Evolutionary conservation across 92 coral and sea anemone species (phyloP).

Genomic region (Actinernus sp.): DNA sequence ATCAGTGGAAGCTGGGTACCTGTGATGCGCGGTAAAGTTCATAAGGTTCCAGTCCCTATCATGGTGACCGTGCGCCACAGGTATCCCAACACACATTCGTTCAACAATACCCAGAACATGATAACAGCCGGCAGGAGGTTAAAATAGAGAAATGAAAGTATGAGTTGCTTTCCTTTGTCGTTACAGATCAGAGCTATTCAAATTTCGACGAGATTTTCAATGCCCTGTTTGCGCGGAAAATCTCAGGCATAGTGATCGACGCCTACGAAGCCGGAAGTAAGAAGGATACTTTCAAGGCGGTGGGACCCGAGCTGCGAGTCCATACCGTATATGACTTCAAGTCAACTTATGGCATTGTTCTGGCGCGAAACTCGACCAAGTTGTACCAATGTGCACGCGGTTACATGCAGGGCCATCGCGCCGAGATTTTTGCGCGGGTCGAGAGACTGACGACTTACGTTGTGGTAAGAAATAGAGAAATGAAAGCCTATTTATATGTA

Average conservation of each 20-base stretch:
- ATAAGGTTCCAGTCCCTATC: too few species aligned
- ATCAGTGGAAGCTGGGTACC: too few species aligned
- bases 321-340: conserved; percentile 68
- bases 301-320: conserved; percentile 26
- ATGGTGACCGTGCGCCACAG: too few species aligned
- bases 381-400: conserved; percentile 65
- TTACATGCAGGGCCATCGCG: conserved; percentile 69
- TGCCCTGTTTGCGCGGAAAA: conserved; percentile 52
- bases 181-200: conserved; percentile 53
- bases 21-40: too few species aligned
- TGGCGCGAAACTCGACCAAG: conserved; percentile 76
- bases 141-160: too few species aligned
- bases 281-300: conserved; percentile 42
- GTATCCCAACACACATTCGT: too few species aligned
- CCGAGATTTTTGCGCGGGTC: conserved; percentile 63
- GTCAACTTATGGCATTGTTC: conserved; percentile 80
- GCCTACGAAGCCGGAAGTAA: conserved; percentile 76
- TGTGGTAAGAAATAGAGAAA: too few species aligned
- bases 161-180: too few species aligned
- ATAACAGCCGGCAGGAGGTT: too few species aligned
- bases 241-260: conserved; percentile 82
- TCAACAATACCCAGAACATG: too few species aligned
- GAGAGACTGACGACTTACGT: conserved; percentile 40
- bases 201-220: conserved; percentile 65
- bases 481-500: too few species aligned